Evolutionary conservation across 2,113 vertebrate genomes (phyloP), one percentile per base, ranked within the genome.

Genomic region (Zootoca vivipara): DNA sequence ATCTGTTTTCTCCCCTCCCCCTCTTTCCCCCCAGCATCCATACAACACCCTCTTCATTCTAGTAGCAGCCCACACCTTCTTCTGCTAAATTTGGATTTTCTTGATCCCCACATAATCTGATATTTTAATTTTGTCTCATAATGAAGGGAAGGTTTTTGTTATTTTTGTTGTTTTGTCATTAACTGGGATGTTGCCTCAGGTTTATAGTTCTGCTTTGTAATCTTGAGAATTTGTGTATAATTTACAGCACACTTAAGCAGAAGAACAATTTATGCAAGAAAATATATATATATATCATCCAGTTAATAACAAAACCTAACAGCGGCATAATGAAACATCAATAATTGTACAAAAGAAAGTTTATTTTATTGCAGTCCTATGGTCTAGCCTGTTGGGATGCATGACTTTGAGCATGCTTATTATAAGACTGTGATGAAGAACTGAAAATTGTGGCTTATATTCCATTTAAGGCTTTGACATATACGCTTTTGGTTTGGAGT

Each of bases 281-380:
- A 82, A 87, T 2, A 52, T 12, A 82, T 62, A 8, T 46, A 74
- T 87, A 42, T 22, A 62, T 42, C 52, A 40, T 80, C 42, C 30
- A 24, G 9, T 74, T 87, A 87, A 82, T 87, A 87, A 72, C 26
- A 64, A 9, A 42, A 74, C 56, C 56, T 26, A 87, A 74, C 52
- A 87, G 24, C 15, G 40, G 12, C 52, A 74, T 42, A 87, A 74
- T 87, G 69, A 82, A 87, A 87, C 79, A 87, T 64, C 72, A 75
- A 64, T 87, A 73, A 65, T 26, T 74, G 30, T 26, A 33, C 30
- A 26, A 38, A 64, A 40, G 38, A 42, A 82, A 65, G 20, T n/a
- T 81, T 42, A 82, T 82, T 82, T 87, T 74, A 73, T 82, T 82
- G 24, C 52, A 87, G 12, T 18, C 22, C 28, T 46, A 1, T 82